Conservation (phyloP, 2,888 invertebrate genomes). For the Prosopocoilus inquinatus region DNA sequence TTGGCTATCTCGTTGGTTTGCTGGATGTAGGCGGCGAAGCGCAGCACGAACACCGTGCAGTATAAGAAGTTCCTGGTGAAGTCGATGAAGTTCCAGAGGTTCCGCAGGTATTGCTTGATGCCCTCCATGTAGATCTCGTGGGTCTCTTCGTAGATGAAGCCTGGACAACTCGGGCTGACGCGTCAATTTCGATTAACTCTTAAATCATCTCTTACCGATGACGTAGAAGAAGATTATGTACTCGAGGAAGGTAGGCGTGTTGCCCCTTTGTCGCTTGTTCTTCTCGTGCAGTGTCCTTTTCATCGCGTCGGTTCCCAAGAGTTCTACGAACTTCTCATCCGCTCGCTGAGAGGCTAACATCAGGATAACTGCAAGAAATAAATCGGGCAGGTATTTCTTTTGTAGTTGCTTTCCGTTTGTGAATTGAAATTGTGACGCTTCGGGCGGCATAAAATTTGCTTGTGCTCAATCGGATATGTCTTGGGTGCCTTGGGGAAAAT, state of each 20-base stretch:
- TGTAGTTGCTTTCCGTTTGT: too few species aligned
- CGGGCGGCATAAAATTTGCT: too few species aligned
- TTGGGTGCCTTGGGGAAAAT: too few species aligned
- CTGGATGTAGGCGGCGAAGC: conserved; percentile 72
- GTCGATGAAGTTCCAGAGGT: conserved; percentile 97
- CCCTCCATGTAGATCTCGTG: conserved; percentile 88
- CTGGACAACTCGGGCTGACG: conserved; percentile 46
- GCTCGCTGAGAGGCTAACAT: conserved; percentile 91
- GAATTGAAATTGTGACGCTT: too few species aligned
- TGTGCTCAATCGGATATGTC: too few species aligned
- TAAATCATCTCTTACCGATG: conserved; percentile 57
- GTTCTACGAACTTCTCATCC: conserved; percentile 70
- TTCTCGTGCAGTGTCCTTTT: conserved; percentile 61
- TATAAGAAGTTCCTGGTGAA: conserved; percentile 89
- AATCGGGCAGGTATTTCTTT: too few species aligned
- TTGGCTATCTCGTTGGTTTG: conserved; percentile 67
- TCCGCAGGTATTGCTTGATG: conserved; percentile 79
- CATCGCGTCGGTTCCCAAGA: conserved; percentile 72
- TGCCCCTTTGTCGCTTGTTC: conserved; percentile 66
- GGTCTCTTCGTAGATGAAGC: conserved; percentile 90
- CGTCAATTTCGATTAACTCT: background rate
- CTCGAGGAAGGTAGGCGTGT: conserved; percentile 81
- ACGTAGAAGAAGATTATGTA: conserved; percentile 81
- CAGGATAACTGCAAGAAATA: conserved; percentile 67
- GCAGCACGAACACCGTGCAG: conserved; percentile 66